Percentiles rank a stretch among this genome's conserved stretches.
Evolutionary conservation across 2,888 invertebrate species (phyloP).

Genomic region (Stenurella melanura): DNA sequence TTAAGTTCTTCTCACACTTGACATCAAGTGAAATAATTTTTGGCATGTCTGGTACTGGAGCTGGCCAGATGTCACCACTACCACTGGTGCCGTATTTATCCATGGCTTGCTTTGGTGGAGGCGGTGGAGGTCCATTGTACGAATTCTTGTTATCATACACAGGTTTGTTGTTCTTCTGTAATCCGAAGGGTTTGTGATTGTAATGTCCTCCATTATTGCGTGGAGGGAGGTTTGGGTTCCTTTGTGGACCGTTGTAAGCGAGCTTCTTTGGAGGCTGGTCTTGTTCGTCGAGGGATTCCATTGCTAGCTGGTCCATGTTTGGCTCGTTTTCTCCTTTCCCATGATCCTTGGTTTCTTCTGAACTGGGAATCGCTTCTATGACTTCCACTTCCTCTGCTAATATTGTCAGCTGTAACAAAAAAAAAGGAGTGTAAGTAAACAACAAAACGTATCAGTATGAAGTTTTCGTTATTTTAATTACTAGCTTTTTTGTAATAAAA

Average conservation of each 20-base stretch:
- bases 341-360: slow-evolving; percentile 76
- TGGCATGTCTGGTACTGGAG: slow-evolving; percentile 91
- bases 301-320: slow-evolving; percentile 81
- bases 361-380: slow-evolving; percentile 78
- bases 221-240: slow-evolving; percentile 60
- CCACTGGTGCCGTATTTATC: slow-evolving; percentile 70
- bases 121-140: slow-evolving; percentile 82
- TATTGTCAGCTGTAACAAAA: slow-evolving; percentile 64
- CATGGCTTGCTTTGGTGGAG: slow-evolving; percentile 69
- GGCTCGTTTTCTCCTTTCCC: slow-evolving; percentile 78
- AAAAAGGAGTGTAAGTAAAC: background rate
- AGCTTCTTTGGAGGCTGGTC: slow-evolving; percentile 74
- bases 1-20: slow-evolving; percentile 94
- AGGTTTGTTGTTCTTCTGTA: slow-evolving; percentile 73
- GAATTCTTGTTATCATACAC: slow-evolving; percentile 75
- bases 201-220: slow-evolving; percentile 48
- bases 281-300: slow-evolving; percentile 81
- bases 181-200: slow-evolving; percentile 75
- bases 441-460: too few species aligned
- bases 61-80: slow-evolving; percentile 86
- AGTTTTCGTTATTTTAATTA: too few species aligned
- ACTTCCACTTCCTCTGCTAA: slow-evolving; percentile 79
- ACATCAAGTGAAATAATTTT: slow-evolving; percentile 94
- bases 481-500: too few species aligned
- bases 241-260: slow-evolving; percentile 72